A percentile compares a stretch with the other conserved stretches of the same genome.
Conservation (phyloP, 2,888 invertebrate species). For the Drosophila formosana region DNA sequence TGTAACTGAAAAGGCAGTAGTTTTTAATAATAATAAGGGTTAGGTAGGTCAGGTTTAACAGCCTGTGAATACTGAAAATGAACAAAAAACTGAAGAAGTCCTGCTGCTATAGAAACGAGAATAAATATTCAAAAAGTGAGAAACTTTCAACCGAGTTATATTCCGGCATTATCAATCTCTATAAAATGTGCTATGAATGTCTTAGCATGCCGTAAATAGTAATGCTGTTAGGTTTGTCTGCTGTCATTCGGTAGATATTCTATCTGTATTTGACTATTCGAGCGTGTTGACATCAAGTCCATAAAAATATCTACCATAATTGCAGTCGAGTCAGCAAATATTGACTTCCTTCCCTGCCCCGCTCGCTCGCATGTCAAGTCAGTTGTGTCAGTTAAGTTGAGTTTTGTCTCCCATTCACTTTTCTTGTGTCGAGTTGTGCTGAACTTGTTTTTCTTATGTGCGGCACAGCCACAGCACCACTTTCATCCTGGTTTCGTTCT, state of each 20-base stretch:
- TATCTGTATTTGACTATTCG: slow-evolving; percentile 30
- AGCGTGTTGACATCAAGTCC: slow-evolving; percentile 57
- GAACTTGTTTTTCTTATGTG: slow-evolving; percentile 30
- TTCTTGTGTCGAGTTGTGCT: slow-evolving; percentile 7
- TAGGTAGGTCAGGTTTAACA: neutral
- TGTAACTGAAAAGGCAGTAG: neutral
- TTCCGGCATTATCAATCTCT: slow-evolving; percentile 1
- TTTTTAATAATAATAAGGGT: neutral
- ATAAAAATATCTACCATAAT: slow-evolving; percentile 71
- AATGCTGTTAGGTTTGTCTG: slow-evolving; percentile 10
- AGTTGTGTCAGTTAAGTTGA: slow-evolving; percentile 1
- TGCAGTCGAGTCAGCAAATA: slow-evolving; percentile 74
- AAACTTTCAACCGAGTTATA: neutral
- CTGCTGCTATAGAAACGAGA: neutral
- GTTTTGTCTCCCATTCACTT: slow-evolving; percentile 7
- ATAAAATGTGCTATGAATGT: neutral
- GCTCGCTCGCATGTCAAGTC: neutral
- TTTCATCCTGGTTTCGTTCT: slow-evolving; percentile 39
- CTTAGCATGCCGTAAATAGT: slow-evolving; percentile 4
- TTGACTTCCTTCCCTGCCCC: slow-evolving; percentile 33
- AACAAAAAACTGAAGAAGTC: neutral
- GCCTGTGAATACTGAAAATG: neutral
- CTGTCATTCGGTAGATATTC: slow-evolving; percentile 21
- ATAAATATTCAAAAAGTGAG: neutral
- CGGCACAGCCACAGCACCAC: slow-evolving; percentile 29